Evolutionary conservation across 2,797 vertebrate species (phyloP), one percentile per base, ranked within the genome.

Genomic region (Channa striata): DNA sequence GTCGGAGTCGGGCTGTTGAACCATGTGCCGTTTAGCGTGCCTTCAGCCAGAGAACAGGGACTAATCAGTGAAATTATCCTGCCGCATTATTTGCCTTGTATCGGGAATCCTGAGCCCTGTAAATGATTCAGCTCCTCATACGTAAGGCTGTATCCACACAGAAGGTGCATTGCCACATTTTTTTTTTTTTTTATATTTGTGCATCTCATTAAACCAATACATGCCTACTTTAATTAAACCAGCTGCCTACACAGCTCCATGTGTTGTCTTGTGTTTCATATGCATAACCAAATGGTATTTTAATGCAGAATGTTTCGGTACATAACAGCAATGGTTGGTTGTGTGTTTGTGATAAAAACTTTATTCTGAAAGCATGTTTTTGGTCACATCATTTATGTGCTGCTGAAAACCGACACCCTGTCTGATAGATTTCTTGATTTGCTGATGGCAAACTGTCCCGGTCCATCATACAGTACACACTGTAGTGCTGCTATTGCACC

Each of bases 1-100:
- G 14, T 37, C 9, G 50, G 73, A 73, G 57, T 75, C 57, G 53
- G 42, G 48, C 52, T 58, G 59, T 74, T 61, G 60, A 56, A 63
- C 25, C 39, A 11, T 25, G 59, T 76, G 65, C 54, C 57, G 64
- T 67, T 76, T 73, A 64, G 14, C 46, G 46, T 0, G 13, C 50
- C 54, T 53, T 36, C 4, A 71, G 49, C 34, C 51, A n/a, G 20
- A 33, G 11, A 72, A 23, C 2, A 33, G 39, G 57, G 53, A 54
- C 14, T 59, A 68, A 77, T 80, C 51, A 59, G 52, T 19, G 23
- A 39, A 70, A 67, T 20, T 17, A 37, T 64, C 58, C 59, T 51
- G 42, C 54, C 8, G 19, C n/a, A 20, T 10, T 39, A 58, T 53
- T 52, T 40, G 17, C 4, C 54, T 25, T 19, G 46, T n/a, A 50